Evolutionary conservation across 2,113 vertebrate species (phyloP), one percentile per base, ranked within the genome.

Genomic region (Oxygymnocypris stewartii): DNA sequence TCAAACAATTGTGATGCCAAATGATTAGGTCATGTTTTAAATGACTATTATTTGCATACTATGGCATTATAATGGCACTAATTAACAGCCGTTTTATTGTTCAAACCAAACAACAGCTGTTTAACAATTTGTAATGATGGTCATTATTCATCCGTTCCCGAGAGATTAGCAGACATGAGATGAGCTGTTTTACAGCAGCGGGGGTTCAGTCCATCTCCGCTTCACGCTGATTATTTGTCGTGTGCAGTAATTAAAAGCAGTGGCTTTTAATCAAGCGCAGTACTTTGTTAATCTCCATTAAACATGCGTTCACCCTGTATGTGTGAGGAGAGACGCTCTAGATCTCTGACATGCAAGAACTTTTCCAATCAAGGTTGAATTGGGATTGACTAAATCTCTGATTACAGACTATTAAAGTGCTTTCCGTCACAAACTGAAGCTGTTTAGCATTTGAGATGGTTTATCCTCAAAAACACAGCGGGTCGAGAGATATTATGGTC

Each of bases 181-280:
- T 57, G 59, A 63, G 47, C 54, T 75, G 79, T 76, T 28, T 40
- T 76, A 75, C 74, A 77, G 57, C 57, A 67, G 54, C 44, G 63
- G 77, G 82, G 42, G 71, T 78, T 59, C 5, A n/a, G 71, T 79
- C 35, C 7, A 11, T 57, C 67, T 67, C 89, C 40, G 77, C 63
- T 42, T 83, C 20, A 44, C 85, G 59, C 54, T 88, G 87, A 91
- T 91, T 74, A 59, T 81, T 84, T 73, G 42, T 63, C 28, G 4
- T 42, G 16, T 67, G 47, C 51, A 61, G 40, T 73, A 79, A 79
- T 84, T 73, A 51, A 85, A 75, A 40, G 20, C 49, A 28, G 1
- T 86, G 44, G 79, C 61, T 47, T 73, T 85, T 85, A 82, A 78
- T 88, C 85, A 85, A 85, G 54, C 65, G 13, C 84, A 40, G 44